phyloP scores from a whole-genome alignment of 2,113 vertebrate species.

The Cochlearius cochlearius region DNA sequence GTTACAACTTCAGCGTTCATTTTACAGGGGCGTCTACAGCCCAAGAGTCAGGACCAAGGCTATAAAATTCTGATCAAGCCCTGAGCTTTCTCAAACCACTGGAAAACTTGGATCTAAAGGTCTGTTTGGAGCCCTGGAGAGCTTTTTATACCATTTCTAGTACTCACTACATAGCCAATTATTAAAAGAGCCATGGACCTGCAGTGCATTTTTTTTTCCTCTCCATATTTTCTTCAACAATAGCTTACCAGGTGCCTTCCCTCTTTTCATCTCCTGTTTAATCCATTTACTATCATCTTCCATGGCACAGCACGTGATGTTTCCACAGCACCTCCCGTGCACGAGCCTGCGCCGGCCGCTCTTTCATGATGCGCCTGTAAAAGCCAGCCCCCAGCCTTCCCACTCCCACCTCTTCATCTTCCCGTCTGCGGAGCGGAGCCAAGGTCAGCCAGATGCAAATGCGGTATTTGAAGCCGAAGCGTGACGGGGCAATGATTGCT shows the following conservation, averaged over 20 bases:
- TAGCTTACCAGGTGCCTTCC: neutral
- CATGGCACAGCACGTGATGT: rapidly evolving
- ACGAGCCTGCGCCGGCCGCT: neutral
- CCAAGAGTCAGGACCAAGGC: neutral
- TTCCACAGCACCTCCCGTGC: neutral
- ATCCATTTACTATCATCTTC: neutral
- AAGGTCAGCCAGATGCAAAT: constrained; percentile 8
- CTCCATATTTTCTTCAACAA: neutral
- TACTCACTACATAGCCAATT: neutral
- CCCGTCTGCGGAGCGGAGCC: rapidly evolving
- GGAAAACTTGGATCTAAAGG: neutral
- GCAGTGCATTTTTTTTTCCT: neutral
- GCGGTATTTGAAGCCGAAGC: neutral
- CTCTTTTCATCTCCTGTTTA: neutral
- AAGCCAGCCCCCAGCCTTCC: neutral
- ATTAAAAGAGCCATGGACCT: neutral
- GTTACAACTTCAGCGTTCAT: neutral
- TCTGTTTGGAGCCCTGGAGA: neutral
- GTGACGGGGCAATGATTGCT: rapidly evolving
- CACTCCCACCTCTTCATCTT: neutral
- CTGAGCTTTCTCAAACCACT: neutral
- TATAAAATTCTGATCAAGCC: neutral
- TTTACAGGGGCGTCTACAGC: neutral
- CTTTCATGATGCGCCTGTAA: neutral
- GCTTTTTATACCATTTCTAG: neutral